Evolutionary conservation across 2,888 invertebrate species (phyloP).

Genomic region (Rhodophaea formosa): DNA sequence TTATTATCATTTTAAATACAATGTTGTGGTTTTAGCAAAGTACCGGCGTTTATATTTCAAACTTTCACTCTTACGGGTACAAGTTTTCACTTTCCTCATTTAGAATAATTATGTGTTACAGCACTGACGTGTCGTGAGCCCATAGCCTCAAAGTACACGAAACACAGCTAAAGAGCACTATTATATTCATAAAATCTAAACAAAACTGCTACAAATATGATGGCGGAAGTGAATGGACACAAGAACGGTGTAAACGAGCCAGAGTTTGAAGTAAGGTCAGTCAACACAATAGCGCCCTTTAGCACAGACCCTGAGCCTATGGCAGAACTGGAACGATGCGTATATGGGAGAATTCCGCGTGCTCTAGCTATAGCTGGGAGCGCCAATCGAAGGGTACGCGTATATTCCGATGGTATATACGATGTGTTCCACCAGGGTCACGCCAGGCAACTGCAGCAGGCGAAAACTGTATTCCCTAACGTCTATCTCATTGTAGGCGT

Average conservation of each 20-base stretch:
- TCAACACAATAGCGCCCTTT: slow-evolving; percentile 82
- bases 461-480: slow-evolving; percentile 93
- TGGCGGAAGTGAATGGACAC: neutral
- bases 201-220: neutral
- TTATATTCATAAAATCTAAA: neutral
- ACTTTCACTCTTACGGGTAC: neutral
- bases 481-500: slow-evolving; percentile 95
- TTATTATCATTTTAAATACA: neutral
- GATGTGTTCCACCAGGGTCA: slow-evolving; percentile 97
- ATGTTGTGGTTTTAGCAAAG: neutral
- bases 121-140: neutral
- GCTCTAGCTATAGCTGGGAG: neutral
- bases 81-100: neutral
- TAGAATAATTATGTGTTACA: neutral
- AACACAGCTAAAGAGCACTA: neutral
- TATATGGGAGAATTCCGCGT: slow-evolving; percentile 74
- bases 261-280: neutral
- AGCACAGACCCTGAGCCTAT: slow-evolving; percentile 87
- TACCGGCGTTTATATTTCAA: neutral
- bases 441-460: slow-evolving; percentile 93
- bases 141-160: neutral
- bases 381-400: slow-evolving; percentile 87
- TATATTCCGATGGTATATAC: slow-evolving; percentile 97
- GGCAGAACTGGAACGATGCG: slow-evolving; percentile 84
- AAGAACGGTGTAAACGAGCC: neutral